Conservation (phyloP, 2,888 invertebrate species). For the Corythucha ciliata region DNA sequence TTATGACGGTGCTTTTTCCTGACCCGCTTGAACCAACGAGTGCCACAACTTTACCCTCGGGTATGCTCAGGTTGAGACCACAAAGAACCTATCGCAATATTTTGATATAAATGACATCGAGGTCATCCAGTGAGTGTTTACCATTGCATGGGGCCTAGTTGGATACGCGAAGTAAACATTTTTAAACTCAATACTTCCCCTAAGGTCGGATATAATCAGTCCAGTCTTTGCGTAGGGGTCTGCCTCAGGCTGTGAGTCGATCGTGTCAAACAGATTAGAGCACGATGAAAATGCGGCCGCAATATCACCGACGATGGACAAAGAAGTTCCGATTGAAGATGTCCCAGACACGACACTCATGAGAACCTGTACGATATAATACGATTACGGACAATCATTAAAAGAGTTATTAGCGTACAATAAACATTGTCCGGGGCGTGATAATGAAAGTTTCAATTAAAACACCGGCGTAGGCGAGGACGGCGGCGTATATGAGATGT, state of each 20-base stretch:
- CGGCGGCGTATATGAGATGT: no score
- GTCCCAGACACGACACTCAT: slow-evolving; percentile 65
- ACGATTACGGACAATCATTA: no score
- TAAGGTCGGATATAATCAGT: slow-evolving; percentile 46
- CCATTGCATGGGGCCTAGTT: slow-evolving; percentile 59
- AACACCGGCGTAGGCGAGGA: no score
- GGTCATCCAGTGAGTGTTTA: neutral
- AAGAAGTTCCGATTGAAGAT: slow-evolving; percentile 68
- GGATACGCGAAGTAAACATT: slow-evolving; percentile 74
- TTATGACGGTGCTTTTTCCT: slow-evolving; percentile 69
- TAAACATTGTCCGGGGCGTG: no score
- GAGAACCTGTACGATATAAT: slow-evolving; percentile 61
- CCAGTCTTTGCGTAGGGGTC: slow-evolving; percentile 60
- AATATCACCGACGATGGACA: slow-evolving; percentile 71
- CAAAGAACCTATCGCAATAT: slow-evolving; percentile 46
- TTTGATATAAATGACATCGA: neutral
- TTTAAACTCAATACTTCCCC: slow-evolving; percentile 60
- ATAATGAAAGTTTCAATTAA: no score
- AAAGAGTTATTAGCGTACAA: no score
- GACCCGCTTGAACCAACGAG: slow-evolving; percentile 64
- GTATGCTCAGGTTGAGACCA: slow-evolving; percentile 56
- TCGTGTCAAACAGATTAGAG: slow-evolving; percentile 62
- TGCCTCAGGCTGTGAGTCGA: slow-evolving; percentile 63
- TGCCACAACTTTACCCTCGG: slow-evolving; percentile 65
- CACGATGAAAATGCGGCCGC: slow-evolving; percentile 70